phyloP scores from a whole-genome alignment of 2,888 invertebrate species.

The Rhaphigaster nebulosa region DNA sequence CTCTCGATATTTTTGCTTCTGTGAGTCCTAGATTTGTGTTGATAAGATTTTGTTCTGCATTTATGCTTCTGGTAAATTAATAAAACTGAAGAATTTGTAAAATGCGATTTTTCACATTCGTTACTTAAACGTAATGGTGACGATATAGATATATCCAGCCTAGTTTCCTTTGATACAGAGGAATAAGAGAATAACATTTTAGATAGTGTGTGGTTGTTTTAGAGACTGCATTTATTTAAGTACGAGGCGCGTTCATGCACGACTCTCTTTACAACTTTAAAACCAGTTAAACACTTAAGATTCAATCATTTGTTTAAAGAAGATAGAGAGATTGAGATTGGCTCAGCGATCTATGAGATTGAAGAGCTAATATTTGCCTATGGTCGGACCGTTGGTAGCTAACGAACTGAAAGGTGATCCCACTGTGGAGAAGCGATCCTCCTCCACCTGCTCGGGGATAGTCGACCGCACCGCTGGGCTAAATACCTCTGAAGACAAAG shows the following conservation, averaged over 20 bases:
- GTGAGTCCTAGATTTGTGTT: too few relatives aligned
- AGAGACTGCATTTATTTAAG: too few relatives aligned
- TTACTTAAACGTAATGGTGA: too few relatives aligned
- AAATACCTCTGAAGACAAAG: neutral
- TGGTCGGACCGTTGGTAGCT: neutral
- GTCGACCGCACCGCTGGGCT: neutral
- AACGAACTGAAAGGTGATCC: neutral
- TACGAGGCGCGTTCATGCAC: neutral
- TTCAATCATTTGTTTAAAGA: neutral
- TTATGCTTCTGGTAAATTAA: too few relatives aligned
- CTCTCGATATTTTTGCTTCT: too few relatives aligned
- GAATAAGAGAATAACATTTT: too few relatives aligned
- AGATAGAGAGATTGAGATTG: neutral
- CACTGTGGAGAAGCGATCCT: neutral
- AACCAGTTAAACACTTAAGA: neutral
- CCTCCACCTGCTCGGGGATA: neutral
- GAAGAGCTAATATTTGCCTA: conserved; percentile 1
- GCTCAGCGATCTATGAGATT: neutral
- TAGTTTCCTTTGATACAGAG: too few relatives aligned
- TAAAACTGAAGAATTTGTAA: too few relatives aligned
- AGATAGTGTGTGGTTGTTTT: too few relatives aligned
- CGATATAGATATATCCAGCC: too few relatives aligned
- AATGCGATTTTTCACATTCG: too few relatives aligned
- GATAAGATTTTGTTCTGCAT: too few relatives aligned
- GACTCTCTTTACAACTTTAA: neutral